Base-by-base conservation (phyloP, 2,113 vertebrate species). In the Leiothrix lutea region DNA sequence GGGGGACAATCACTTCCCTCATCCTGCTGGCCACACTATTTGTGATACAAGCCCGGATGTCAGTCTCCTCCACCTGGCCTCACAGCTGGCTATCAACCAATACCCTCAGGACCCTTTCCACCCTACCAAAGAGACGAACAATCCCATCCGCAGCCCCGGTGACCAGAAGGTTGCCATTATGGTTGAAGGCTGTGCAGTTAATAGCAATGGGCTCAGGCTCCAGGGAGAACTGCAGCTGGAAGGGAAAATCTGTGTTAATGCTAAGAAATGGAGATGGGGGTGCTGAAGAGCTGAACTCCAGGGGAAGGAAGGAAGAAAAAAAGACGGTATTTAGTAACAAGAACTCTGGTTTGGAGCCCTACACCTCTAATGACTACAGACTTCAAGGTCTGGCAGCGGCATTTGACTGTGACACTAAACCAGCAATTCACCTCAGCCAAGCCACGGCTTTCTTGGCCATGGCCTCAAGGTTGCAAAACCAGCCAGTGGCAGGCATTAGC, bases 101-200 rank as follows among this genome's bases (percentile, higher is more conserved):
- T 3, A 54, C 4, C 50, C 79, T 28, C 56, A 50, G 67, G 18
- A 60, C 35, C 50, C 82, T 60, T 38, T n/a, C 26, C 16, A 19
- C 40, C 97, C 4, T 97, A 99, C 99, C 99, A 40, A 99, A 99
- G 74, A 99, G 98, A 54, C 99, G 97, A 95, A 99, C 99, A 77
- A 99, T 95, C 1, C 99, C 99, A 14, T 99, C 99, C 1, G 99
- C 99, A 6, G 99, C 99, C 53, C 99, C 99, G 0, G 99, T 99
- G 93, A 99, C 99, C 95, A 99, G 97, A 94, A 99, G 97, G 98
- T 99, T 99, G 26, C 99, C 99, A 0, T 99, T 99, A 98, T 99
- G 99, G 86, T 99, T 99, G 97, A 99, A 99, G 40, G 99, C 98
- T 1, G 99, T 99, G 97, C 99, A 99, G 97, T 99, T 99, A 83